Evolutionary conservation across 2,113 vertebrate genomes (phyloP), one percentile per base, ranked within the genome.

Genomic region (Calidris pygmaea): DNA sequence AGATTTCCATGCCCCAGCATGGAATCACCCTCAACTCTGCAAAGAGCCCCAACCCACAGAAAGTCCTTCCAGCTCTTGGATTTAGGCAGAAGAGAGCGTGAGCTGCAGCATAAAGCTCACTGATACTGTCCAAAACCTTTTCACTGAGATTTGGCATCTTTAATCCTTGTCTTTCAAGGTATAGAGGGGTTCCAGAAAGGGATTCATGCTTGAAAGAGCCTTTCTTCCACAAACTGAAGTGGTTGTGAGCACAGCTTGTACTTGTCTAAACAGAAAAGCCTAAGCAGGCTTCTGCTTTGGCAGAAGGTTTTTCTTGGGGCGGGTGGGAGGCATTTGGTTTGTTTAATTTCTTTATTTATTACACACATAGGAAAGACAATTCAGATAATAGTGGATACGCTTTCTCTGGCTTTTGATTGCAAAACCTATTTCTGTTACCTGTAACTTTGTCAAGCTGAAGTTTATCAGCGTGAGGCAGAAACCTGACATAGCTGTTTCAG

Each of bases 21-120:
- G 34, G 34, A 65, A 58, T 22, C 0, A 0, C 9, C 24, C n/a
- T 59, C 3, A 1, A 29, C 48, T 53, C 52, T 18, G 6, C 45
- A 27, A 56, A 41, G 23, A 45, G 37, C 24, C 26, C 13, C 56
- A 43, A 21, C 12, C 23, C 39, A 66, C 9, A 56, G 10, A 43
- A 60, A 85, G 35, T 20, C 75, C n/a, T 80, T 66, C 26, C 29
- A 81, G 43, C n/a, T 26, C 27, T 24, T 34, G n/a, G 32, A 60
- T 81, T 48, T 55, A 55, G 19, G 22, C 30, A 77, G 32, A 52
- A 55, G 21, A 26, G 53, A 52, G 8, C 0, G 6, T 14, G 22
- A 85, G 5, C 12, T 3, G 6, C 22, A 80, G 17, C 47, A 70
- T 14, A 67, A 81, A 65, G 26, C 8, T 16, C 35, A 19, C 34